Conservation (phyloP, 2,113 vertebrate species). For the Microcebus lehilahytsara region DNA sequence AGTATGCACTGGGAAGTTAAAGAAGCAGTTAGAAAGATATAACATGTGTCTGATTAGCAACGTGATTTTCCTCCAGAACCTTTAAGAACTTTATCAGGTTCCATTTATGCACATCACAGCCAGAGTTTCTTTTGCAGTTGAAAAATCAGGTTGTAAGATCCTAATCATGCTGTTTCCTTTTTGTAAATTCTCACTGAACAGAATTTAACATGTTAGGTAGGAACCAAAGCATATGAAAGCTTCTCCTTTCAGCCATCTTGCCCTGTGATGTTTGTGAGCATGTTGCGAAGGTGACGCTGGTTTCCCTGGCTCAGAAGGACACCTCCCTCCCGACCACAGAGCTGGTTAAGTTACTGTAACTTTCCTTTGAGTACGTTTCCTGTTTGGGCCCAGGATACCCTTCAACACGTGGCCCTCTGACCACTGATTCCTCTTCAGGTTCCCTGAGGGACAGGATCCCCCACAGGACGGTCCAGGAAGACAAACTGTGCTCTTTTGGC, state of each 20-base stretch:
- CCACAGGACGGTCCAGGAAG: not conserved
- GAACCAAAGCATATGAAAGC: constrained; percentile 34
- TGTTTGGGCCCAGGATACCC: not conserved
- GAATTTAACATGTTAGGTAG: constrained; percentile 4
- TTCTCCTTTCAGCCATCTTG: constrained; percentile 38
- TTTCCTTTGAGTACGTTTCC: constrained; percentile 45
- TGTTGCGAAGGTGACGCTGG: not conserved
- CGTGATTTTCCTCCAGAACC: constrained; percentile 24
- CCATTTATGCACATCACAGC: not conserved
- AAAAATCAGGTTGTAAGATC: constrained; percentile 24
- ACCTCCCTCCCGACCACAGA: constrained; percentile 43
- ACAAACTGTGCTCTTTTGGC: not conserved
- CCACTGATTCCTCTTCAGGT: not conserved
- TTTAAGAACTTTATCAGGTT: not conserved
- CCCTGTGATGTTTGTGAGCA: not conserved
- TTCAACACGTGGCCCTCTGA: not conserved
- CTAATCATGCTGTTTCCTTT: constrained; percentile 10
- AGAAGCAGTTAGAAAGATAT: not conserved
- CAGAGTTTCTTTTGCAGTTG: constrained; percentile 36
- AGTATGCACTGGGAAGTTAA: not conserved
- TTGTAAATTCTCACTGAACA: constrained; percentile 44
- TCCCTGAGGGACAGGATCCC: not conserved
- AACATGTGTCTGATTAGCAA: not conserved
- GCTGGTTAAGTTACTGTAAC: constrained; percentile 25
- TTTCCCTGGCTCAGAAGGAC: not conserved